Conservation (phyloP, 2,888 invertebrate genomes). For the Ectemnius cavifrons region DNA sequence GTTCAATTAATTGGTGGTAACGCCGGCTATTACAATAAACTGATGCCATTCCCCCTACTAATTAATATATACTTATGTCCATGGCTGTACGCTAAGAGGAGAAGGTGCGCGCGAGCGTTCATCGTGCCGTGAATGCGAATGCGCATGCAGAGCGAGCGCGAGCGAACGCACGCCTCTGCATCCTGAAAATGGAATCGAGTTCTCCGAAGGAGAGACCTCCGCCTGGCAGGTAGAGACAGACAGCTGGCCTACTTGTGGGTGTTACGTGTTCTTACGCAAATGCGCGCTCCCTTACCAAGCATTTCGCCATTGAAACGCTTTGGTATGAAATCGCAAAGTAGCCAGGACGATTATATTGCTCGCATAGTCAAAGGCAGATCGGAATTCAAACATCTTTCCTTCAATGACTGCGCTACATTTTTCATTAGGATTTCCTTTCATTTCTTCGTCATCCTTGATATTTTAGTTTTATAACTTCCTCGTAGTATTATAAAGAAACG, state of each 20-base stretch:
- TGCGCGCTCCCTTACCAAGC: background rate
- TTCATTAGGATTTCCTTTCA: too few relatives aligned
- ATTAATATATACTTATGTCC: background rate
- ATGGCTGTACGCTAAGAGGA: background rate
- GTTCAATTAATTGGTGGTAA: background rate
- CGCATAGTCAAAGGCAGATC: background rate
- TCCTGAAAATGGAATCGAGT: slow-evolving; percentile 55
- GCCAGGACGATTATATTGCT: background rate
- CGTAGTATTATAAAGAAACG: background rate
- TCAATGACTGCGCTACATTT: too few relatives aligned
- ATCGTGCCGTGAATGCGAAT: background rate
- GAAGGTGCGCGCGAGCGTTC: background rate
- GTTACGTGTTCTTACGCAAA: slow-evolving; percentile 9
- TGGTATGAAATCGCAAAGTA: background rate
- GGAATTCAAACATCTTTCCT: too few relatives aligned
- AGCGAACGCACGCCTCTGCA: slow-evolving; percentile 39
- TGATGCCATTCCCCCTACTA: background rate
- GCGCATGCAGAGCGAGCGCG: background rate
- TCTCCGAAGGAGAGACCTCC: slow-evolving; percentile 46
- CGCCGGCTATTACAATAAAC: background rate
- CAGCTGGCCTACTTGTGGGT: slow-evolving; percentile 12
- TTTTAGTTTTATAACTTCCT: too few relatives aligned
- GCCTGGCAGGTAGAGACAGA: slow-evolving; percentile 46
- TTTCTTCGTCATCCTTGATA: too few relatives aligned
- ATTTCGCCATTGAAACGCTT: background rate